These are phyloP conservation scores for Gallinago jamesoni DNA, from an alignment of 2,113 vertebrate genomes.

Conservation along the genomic window DNA sequence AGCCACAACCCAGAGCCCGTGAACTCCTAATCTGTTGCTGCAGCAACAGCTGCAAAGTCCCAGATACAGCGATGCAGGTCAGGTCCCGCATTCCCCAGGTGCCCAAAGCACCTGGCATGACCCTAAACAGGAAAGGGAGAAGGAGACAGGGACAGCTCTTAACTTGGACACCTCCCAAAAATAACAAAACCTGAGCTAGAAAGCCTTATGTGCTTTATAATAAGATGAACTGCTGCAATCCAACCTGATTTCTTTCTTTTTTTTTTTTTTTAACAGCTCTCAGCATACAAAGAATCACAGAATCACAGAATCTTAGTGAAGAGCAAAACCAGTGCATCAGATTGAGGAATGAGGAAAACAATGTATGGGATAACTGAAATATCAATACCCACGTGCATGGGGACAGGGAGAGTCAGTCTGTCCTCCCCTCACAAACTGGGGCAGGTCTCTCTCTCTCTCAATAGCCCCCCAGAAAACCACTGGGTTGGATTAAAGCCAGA, in stretches of 20 bases:
- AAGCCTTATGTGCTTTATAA: background rate
- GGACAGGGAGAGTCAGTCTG: background rate
- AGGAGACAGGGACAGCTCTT: background rate
- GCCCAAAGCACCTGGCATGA: background rate
- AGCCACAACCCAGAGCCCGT: background rate
- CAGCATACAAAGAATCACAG: background rate
- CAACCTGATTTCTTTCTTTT: background rate
- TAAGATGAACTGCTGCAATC: background rate
- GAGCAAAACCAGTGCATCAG: background rate
- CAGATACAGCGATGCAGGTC: background rate
- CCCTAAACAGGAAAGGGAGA: background rate
- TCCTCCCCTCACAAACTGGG: background rate
- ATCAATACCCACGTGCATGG: rapidly evolving
- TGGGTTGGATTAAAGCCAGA: background rate
- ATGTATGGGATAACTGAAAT: background rate
- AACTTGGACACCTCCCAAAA: background rate
- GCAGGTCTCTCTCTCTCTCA: background rate
- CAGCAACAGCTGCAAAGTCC: background rate
- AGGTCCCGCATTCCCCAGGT: background rate
- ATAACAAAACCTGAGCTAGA: background rate
- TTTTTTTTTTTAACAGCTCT: background rate
- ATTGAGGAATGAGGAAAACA: background rate
- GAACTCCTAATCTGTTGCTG: background rate
- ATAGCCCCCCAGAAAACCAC: background rate
- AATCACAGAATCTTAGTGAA: background rate